These are phyloP conservation scores for Lutra lutra DNA, from an alignment of 2,797 vertebrate genomes.

Conservation along the genomic window DNA sequence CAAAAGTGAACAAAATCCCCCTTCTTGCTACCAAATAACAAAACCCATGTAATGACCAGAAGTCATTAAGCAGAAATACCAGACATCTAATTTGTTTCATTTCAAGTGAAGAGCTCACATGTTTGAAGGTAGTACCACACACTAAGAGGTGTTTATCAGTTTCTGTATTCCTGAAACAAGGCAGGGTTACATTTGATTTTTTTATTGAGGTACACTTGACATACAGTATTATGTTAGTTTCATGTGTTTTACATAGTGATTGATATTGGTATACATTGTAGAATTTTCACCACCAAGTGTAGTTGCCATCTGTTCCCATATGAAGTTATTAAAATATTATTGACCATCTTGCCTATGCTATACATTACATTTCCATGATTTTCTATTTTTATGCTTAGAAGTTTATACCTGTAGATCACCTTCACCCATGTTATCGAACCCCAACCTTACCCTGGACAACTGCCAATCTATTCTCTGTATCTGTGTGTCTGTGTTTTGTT, in stretches of 20 bases:
- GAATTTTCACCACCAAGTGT: background rate
- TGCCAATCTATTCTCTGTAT: background rate
- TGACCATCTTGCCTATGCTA: background rate
- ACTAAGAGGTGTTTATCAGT: slow-evolving; percentile 75
- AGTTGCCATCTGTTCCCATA: background rate
- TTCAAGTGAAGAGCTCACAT: slow-evolving; percentile 83
- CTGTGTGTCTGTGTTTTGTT: background rate
- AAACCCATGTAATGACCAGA: slow-evolving; percentile 78
- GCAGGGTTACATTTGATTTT: slow-evolving; percentile 78
- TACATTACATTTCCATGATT: background rate
- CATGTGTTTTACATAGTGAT: background rate
- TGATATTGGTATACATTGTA: background rate
- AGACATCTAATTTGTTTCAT: slow-evolving; percentile 80
- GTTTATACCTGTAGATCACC: background rate
- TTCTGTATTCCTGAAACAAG: slow-evolving; percentile 79
- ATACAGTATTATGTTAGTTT: background rate
- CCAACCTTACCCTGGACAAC: background rate
- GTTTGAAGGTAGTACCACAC: slow-evolving; percentile 63
- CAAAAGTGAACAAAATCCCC: slow-evolving; percentile 78
- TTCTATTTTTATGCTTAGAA: background rate
- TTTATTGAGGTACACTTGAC: background rate
- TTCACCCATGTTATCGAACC: background rate
- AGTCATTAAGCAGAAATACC: slow-evolving; percentile 82
- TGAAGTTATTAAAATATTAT: background rate
- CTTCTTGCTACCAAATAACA: slow-evolving; percentile 42